These are phyloP conservation scores for Cacoxenus indagator DNA, from an alignment of 2,888 invertebrate species.

Conservation along the genomic window DNA sequence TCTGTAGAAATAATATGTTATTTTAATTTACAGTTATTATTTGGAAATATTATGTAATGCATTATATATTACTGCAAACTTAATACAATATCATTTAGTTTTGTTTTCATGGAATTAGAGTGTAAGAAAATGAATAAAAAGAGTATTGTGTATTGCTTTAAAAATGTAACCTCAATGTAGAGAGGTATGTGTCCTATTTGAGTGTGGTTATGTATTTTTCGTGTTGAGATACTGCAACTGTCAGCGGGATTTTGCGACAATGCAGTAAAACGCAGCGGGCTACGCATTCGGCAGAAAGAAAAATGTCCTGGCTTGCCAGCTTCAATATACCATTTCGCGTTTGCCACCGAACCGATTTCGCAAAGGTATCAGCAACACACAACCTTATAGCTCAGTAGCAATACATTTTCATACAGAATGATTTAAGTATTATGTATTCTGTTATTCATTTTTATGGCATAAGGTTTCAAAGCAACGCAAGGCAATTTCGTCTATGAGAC, in stretches of 20 bases:
- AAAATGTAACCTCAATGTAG: too few species aligned
- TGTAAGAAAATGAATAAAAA: too few species aligned
- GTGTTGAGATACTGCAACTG: conserved; percentile 20
- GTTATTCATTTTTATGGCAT: conserved; percentile 17
- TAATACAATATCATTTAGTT: too few species aligned
- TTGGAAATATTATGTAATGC: too few species aligned
- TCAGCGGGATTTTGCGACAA: conserved; percentile 23
- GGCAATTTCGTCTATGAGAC: conserved; percentile 10
- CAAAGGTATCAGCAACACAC: not conserved
- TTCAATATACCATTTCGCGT: not conserved
- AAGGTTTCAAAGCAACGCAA: conserved; percentile 16
- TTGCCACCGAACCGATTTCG: not conserved
- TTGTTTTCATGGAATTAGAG: too few species aligned
- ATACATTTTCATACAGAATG: not conserved
- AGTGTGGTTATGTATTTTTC: not conserved
- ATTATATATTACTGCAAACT: too few species aligned
- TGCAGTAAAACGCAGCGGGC: conserved; percentile 19
- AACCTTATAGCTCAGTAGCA: not conserved
- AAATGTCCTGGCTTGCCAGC: not conserved
- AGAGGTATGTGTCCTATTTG: not conserved
- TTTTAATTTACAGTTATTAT: too few species aligned
- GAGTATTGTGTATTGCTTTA: too few species aligned
- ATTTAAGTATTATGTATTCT: not conserved
- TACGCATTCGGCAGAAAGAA: not conserved
- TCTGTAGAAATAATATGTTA: too few species aligned